Base-by-base conservation (phyloP, 2,888 invertebrate species). In the Netelia virgata region DNA sequence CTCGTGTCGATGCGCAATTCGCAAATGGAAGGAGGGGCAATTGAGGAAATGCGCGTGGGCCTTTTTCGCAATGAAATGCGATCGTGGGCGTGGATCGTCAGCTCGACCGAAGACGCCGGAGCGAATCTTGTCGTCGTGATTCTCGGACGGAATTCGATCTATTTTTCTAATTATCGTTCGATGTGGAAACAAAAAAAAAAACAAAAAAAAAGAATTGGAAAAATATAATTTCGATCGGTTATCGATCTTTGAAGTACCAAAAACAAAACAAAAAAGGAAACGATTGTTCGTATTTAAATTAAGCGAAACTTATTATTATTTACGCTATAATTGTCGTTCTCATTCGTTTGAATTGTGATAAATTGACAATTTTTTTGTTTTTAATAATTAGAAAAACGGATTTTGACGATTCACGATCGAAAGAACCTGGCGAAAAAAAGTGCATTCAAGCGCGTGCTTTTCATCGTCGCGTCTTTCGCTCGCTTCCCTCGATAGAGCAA, bases 401-500 rank as follows among this genome's bases (percentile, higher is more conserved):
- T 47, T 47, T 47, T 10, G 14, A 47, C 47, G 47, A 14, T 47
- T 11, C 47, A 14, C 47, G 47, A 47, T 47, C 2, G 3, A 47
- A 47, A 47, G 3, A 14, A 47, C 11, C 47, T 47, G 36, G 50
- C 61, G 23, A 47, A 64, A 55, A 66, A 64, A 72, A 64, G 66
- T 64, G 18, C 72, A 80, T 55, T n/a, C 41, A 23, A 47, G 14
- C 53, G 57, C 18, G 10, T 74, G 28, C 59, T 47, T 64, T 70
- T 76, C n/a, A 83, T 68, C 47, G 28, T 66, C 59, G 70, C 70
- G 66, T 75, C 72, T 77, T 63, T 47, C 70, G 59, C 57, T 75
- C 79, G 79, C 79, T 80, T 83, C 28, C 36, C 59, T 76, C 18
- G 23, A 50, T 10, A 69, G 28, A 59, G 72, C 83, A 75, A 61